phyloP scores from a whole-genome alignment of 2,888 invertebrate genomes.

The Eristalinus sepulchralis region DNA sequence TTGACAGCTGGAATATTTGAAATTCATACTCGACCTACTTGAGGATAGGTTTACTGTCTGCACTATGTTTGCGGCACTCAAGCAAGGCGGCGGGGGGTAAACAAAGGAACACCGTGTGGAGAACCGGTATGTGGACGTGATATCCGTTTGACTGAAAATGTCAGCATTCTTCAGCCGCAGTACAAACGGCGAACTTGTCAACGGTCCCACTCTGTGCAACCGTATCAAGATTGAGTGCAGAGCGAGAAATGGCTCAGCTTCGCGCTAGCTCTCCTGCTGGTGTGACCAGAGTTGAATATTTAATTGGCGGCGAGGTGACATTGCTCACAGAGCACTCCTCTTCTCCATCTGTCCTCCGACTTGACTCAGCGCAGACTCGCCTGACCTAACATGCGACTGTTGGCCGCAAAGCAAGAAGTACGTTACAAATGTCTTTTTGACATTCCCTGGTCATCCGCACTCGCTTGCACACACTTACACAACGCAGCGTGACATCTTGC shows the following conservation, averaged over 20 bases:
- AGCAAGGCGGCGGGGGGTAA: not conserved
- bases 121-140: conserved; percentile 43
- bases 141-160: conserved; percentile 61
- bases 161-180: conserved; percentile 57
- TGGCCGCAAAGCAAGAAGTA: not conserved
- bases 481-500: not conserved
- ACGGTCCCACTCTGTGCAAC: conserved; percentile 25
- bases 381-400: not conserved
- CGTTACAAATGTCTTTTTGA: not conserved
- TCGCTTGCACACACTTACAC: conserved; percentile 7
- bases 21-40: conserved; percentile 34
- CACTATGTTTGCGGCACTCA: too few relatives aligned
- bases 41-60: not conserved
- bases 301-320: not conserved
- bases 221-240: conserved; percentile 59
- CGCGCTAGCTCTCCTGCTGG: conserved; percentile 37
- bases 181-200: conserved; percentile 45
- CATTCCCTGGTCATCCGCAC: conserved; percentile 23
- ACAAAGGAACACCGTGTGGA: not conserved
- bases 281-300: conserved; percentile 14
- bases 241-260: conserved; percentile 36
- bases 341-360: not conserved
- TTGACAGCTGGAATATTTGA: conserved; percentile 27
- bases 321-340: not conserved
- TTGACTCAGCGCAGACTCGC: not conserved